phyloP scores from a whole-genome alignment of 2,888 invertebrate species.

The Kuschelorhynchus macadamiae region DNA sequence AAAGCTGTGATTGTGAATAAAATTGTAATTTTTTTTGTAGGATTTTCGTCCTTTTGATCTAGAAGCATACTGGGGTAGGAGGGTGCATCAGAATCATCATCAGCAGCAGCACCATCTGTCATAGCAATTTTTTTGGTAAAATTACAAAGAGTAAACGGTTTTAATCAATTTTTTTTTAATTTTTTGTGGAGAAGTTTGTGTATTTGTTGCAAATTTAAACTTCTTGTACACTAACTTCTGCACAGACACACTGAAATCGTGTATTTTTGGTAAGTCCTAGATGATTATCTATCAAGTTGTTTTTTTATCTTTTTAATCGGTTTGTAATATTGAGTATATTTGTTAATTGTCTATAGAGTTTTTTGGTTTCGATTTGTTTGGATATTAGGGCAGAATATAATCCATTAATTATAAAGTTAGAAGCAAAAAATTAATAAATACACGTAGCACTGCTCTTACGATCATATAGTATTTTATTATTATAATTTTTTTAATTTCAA shows the following conservation, averaged over 20 bases:
- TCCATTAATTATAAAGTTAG: slow-evolving; percentile 4
- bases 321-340: slow-evolving; percentile 21
- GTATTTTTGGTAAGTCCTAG: slow-evolving; percentile 13
- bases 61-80: slow-evolving; percentile 83
- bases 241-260: background rate
- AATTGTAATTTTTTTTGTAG: slow-evolving; percentile 28
- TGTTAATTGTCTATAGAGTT: slow-evolving; percentile 25
- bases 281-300: slow-evolving; percentile 18
- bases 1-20: too few relatives aligned
- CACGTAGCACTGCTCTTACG: background rate
- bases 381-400: slow-evolving; percentile 1
- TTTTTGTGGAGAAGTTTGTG: background rate
- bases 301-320: slow-evolving; percentile 8
- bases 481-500: too few relatives aligned
- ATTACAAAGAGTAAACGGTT: slow-evolving; percentile 2
- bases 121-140: slow-evolving; percentile 59
- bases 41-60: slow-evolving; percentile 86
- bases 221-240: slow-evolving; percentile 9
- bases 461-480: too few relatives aligned
- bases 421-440: background rate
- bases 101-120: slow-evolving; percentile 70
- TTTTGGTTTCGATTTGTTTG: slow-evolving; percentile 19
- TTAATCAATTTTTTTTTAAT: slow-evolving; percentile 3
- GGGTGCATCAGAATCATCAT: slow-evolving; percentile 77
- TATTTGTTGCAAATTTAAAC: background rate